Percentiles rank a stretch among this genome's conserved stretches.
Evolutionary conservation across 2,113 vertebrate genomes (phyloP).

Genomic region (Arvicanthis niloticus): DNA sequence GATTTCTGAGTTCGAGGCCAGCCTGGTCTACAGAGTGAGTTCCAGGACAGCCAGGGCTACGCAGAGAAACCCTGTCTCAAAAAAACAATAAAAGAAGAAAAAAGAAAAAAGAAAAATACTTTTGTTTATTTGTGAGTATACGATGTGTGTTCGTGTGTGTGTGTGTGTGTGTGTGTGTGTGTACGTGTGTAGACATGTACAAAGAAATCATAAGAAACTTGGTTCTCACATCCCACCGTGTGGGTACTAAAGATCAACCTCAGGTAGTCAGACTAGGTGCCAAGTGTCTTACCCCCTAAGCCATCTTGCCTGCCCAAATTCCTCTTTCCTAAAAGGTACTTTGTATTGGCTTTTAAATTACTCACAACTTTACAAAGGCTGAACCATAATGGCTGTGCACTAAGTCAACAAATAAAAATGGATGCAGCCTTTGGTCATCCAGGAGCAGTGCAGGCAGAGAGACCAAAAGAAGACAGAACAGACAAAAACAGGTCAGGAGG

Average conservation of each 20-base stretch:
- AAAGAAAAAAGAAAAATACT: no score
- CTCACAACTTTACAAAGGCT: neutral
- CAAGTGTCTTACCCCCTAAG: neutral
- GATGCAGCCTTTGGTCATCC: neutral
- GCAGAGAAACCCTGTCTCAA: no score
- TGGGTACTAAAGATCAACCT: no score
- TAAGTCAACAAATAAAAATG: neutral
- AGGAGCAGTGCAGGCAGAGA: neutral
- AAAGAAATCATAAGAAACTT: neutral
- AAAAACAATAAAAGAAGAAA: no score
- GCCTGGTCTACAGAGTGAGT: no score
- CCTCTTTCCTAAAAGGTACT: neutral
- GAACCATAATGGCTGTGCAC: neutral
- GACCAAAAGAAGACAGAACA: rapidly evolving
- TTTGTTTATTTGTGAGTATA: neutral
- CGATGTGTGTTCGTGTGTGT: neutral
- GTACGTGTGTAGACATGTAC: neutral
- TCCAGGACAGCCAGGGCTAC: no score
- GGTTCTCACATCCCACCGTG: neutral
- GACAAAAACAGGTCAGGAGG: neutral
- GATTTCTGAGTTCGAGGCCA: no score
- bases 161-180: neutral
- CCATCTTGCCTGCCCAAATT: neutral
- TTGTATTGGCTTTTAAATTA: neutral
- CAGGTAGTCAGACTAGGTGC: neutral